Evolutionary conservation across 2,797 vertebrate genomes (phyloP), one percentile per base, ranked within the genome.

Genomic region (Smutsia gigantea): DNA sequence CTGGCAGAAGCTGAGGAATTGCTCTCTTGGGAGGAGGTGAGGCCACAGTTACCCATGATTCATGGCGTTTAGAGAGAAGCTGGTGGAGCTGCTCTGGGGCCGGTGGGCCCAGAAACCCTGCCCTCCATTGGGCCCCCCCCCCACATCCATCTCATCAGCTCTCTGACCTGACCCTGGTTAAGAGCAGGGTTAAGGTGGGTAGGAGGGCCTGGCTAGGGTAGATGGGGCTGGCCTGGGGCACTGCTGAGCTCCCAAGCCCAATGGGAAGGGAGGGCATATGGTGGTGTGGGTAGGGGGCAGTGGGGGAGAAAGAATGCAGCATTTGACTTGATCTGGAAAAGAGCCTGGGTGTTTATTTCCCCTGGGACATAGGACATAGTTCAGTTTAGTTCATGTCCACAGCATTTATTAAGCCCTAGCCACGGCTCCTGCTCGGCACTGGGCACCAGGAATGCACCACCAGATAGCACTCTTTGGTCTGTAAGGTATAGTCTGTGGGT

Each of bases 1-100:
- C 90, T 68, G 53, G 88, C 86, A 46, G 93, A 92, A 91, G 68
- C 77, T 84, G 86, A 93, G 21, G 29, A 63, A 71, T 25, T 25
- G 61, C n/a, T 95, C 57, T 91, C 94, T 57, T 53, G 82, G 91
- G 86, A 93, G 18, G 55, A 77, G 21, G n/a, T 0, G 23, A 78
- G 88, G 74, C 74, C 91, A 68, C 37, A 87, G 61, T 94, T 71
- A 66, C 90, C 88, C 27, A 69, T 75, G 78, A 95, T 86, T 85
- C 91, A 46, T 29, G 25, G 21, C 34, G 61, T 42, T 55, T 64
- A 34, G 71, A 64, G 66, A 84, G 83, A 81, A 64, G 37, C 8
- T 31, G 72, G 63, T 18, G 79, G 64, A 93, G 19, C 21, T 82
- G 61, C 57, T 95, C 71, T 61, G 51, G 31, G 85, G 57, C 39